These are phyloP conservation scores for Gouania willdenowi DNA, from an alignment of 2,797 vertebrate genomes.

Conservation along the genomic window DNA sequence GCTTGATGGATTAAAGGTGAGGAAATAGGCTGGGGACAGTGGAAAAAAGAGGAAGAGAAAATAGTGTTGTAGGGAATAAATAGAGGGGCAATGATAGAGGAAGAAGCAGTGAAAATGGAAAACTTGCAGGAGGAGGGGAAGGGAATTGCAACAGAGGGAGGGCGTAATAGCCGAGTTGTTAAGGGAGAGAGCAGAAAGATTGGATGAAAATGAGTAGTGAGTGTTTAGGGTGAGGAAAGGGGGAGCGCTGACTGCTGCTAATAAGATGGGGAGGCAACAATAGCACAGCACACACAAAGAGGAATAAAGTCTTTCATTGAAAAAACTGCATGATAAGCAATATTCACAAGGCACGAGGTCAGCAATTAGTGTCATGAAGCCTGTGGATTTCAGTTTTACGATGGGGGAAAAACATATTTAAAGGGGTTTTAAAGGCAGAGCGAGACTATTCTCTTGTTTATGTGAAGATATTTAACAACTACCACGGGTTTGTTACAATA, in stretches of 20 bases:
- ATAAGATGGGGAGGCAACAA: conserved; percentile 34
- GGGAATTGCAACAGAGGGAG: conserved; percentile 6
- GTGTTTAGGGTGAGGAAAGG: conserved; percentile 20
- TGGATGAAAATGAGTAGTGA: conserved; percentile 42
- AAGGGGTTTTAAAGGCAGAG: conserved; percentile 32
- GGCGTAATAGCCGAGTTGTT: conserved; percentile 33
- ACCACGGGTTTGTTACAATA: no score
- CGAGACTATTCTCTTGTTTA: conserved; percentile 7
- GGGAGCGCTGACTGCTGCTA: conserved; percentile 29
- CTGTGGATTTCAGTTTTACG: conserved; percentile 33
- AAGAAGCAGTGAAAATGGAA: no score
- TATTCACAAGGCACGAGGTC: conserved; percentile 37
- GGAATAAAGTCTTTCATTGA: conserved; percentile 28
- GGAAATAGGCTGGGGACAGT: not conserved
- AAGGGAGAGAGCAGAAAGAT: conserved; percentile 28
- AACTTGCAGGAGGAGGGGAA: not conserved
- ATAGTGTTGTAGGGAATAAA: conserved; percentile 1
- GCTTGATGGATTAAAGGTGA: not conserved
- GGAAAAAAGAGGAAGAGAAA: not conserved
- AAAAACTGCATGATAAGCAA: conserved; percentile 41
- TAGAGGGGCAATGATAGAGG: conserved; percentile 1
- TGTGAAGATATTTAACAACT: conserved; percentile 16
- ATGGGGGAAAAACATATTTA: conserved; percentile 22
- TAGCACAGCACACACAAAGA: conserved; percentile 21
- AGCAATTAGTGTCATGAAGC: conserved; percentile 41